Conservation (phyloP, 2,888 invertebrate genomes). For the Spodoptera exigua region DNA sequence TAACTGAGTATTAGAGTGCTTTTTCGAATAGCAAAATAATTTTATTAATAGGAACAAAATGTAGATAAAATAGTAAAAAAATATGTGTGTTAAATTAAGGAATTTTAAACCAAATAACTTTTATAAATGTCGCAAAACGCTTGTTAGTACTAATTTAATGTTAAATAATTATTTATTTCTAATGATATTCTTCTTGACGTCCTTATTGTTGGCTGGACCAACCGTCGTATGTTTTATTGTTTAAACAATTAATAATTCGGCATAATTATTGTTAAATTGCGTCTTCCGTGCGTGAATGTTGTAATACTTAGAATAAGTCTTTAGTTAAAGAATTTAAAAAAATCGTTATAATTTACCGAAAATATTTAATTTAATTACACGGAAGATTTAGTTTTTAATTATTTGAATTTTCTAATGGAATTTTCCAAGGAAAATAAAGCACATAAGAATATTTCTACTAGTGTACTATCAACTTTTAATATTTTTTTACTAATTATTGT, state of each 20-base stretch:
- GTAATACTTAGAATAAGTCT: slow-evolving; percentile 48
- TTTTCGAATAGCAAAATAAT: slow-evolving; percentile 65
- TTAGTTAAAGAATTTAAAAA: slow-evolving; percentile 28
- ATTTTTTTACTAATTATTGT: slow-evolving; percentile 40
- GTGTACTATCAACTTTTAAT: slow-evolving; percentile 20
- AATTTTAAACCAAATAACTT: slow-evolving; percentile 62
- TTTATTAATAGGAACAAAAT: slow-evolving; percentile 63
- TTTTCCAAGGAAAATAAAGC: slow-evolving; percentile 22
- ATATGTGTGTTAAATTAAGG: slow-evolving; percentile 65
- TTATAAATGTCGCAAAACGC: slow-evolving; percentile 62
- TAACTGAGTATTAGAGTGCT: slow-evolving; percentile 61
- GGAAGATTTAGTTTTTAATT: slow-evolving; percentile 22
- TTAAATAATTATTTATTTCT: slow-evolving; percentile 57
- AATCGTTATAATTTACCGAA: slow-evolving; percentile 20
- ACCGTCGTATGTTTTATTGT: slow-evolving; percentile 49
- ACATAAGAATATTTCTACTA: slow-evolving; percentile 17
- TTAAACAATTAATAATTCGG: slow-evolving; percentile 49
- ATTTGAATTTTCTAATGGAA: slow-evolving; percentile 3
- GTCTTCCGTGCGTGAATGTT: slow-evolving; percentile 66
- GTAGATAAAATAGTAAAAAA: slow-evolving; percentile 66
- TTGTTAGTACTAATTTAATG: slow-evolving; percentile 61
- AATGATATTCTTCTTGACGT: slow-evolving; percentile 58
- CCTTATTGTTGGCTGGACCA: slow-evolving; percentile 73
- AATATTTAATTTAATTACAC: slow-evolving; percentile 22
- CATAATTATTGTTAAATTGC: slow-evolving; percentile 63